Evolutionary conservation across 2,888 invertebrate species (phyloP).

Genomic region (Tinea trinotella): DNA sequence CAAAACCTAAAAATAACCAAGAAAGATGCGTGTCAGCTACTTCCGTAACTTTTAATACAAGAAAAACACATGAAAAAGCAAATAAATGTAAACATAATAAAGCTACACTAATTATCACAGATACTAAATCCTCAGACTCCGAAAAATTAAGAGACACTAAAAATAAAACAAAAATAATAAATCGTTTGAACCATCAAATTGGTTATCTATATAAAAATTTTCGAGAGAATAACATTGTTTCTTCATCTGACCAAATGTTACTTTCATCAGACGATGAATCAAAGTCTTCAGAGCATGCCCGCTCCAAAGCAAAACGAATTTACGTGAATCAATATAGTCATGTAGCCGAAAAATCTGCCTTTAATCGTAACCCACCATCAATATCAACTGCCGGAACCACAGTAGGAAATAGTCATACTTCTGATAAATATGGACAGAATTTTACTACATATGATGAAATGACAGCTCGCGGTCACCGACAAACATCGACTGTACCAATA

Average conservation of each 20-base stretch:
- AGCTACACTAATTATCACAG: constrained; percentile 40
- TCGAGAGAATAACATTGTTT: constrained; percentile 47
- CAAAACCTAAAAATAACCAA: neutral
- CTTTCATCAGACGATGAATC: constrained; percentile 33
- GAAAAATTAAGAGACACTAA: constrained; percentile 28
- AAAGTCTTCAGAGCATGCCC: constrained; percentile 32
- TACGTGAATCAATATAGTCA: constrained; percentile 62
- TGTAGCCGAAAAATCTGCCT: constrained; percentile 59
- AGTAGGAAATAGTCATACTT: constrained; percentile 57
- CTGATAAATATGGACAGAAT: constrained; percentile 60
- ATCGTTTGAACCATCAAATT: constrained; percentile 35
- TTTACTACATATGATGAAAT: constrained; percentile 62
- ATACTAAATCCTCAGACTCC: constrained; percentile 41
- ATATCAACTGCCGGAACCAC: constrained; percentile 53
- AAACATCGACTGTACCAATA: constrained; percentile 57
- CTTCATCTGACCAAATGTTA: constrained; percentile 45
- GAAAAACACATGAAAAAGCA: neutral
- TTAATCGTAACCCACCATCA: constrained; percentile 52
- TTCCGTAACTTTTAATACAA: neutral
- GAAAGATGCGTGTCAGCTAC: constrained; percentile 37
- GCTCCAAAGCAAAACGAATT: constrained; percentile 44
- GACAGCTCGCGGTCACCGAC: constrained; percentile 54
- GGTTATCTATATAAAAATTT: constrained; percentile 48
- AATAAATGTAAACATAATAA: constrained; percentile 43
- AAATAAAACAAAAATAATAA: neutral